Base-by-base conservation (phyloP, 2,888 invertebrate genomes). In the Rhabditoides inermis region DNA sequence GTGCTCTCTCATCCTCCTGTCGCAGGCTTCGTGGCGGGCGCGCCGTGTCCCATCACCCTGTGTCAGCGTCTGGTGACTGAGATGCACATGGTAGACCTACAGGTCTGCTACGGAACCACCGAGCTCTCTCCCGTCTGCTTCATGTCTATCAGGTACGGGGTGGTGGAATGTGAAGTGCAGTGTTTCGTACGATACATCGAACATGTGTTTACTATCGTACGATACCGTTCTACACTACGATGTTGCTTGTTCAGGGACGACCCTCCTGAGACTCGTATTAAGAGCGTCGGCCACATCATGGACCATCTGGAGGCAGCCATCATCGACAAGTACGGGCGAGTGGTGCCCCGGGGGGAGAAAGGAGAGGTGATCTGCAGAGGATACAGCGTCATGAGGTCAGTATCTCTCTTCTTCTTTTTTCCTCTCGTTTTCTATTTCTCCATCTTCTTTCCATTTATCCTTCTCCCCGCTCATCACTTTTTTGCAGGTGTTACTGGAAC, bases 401-500 rank as follows among this genome's bases (percentile, higher is more conserved):
- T 39, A 2, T n/a, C 15, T 18, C 20, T n/a, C 10, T 39, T 39
- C 1, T 39, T 39, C 22, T 18, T n/a, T 10, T 10, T n/a, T 15
- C 10, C 20, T 18, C 7, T n/a, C n/a, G n/a, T n/a, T n/a, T n/a
- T n/a, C n/a, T n/a, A n/a, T n/a, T n/a, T n/a, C n/a, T n/a, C n/a
- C n/a, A n/a, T n/a, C n/a, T n/a, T n/a, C n/a, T n/a, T n/a, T n/a
- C n/a, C n/a, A n/a, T n/a, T n/a, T n/a, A n/a, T n/a, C 78, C n/a
- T n/a, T n/a, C n/a, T n/a, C n/a, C n/a, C n/a, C n/a, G n/a, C n/a
- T n/a, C n/a, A n/a, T n/a, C n/a, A n/a, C n/a, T n/a, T n/a, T n/a
- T n/a, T n/a, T n/a, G n/a, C n/a, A n/a, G 85, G 44, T 82, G 84
- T 26, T 91, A 91, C 78, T 90, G 86, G 85, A 82, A 82, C 15